Evolutionary conservation across 2,113 vertebrate genomes (phyloP), one percentile per base, ranked within the genome.

Genomic region (Sturnira hondurensis): DNA sequence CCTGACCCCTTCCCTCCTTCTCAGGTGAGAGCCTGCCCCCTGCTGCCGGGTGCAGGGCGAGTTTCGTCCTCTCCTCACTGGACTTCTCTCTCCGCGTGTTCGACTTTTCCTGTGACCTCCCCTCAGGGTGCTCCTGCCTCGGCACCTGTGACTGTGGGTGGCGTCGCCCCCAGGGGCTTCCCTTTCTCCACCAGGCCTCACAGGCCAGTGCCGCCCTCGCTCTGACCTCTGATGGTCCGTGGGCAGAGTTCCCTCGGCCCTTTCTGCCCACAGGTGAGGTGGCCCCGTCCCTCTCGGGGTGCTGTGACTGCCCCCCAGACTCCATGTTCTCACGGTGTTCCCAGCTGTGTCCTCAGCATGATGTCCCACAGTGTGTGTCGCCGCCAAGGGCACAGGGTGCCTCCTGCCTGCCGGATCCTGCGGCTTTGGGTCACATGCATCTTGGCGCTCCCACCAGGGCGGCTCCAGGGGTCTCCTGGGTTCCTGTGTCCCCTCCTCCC

Each of bases 341-440:
- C 61, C 5, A 33, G 20, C 13, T 2, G 0, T 3, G 4, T 33
- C 67, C 41, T 65, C 81, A 11, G 36, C 78, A 4, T 5, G 17
- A n/a, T 16, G 9, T 54, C 26, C 36, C 31, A 17, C n/a, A 14
- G 7, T 36, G 41, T 14, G 13, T 0, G 19, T 7, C 41, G 9
- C 28, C 11, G 4, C 33, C 10, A 0, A 33, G 31, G 28, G n/a
- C 14, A 12, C 5, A 7, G 1, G 20, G 3, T 33, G 2, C 10
- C 68, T 58, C 31, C 8, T 45, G 11, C 43, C 45, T 81, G 26
- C 15, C 45, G 58, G 78, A 16, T n/a, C 7, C 0, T 15, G 5
- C 5, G 31, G 38, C 13, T 31, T 24, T 19, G 19, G 70, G 12
- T 47, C 33, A 4, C 38, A 2, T 2, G 56, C 41, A 5, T 20